Evolutionary conservation across 2,113 vertebrate species (phyloP), one percentile per base, ranked within the genome.

Genomic region (Saccopteryx leptura): DNA sequence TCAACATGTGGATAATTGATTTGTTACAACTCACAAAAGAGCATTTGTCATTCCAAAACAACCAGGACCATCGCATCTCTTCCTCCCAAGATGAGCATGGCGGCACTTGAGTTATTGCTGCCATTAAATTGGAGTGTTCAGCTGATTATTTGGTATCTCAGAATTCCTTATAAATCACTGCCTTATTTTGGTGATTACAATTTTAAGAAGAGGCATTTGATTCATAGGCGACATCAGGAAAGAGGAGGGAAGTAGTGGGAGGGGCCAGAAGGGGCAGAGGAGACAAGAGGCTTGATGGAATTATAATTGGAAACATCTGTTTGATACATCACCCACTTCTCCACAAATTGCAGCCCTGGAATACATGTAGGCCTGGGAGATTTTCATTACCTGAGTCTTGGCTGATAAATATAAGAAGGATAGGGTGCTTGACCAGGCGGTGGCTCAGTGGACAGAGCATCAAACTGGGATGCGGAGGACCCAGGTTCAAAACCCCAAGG

Each of bases 101-200:
- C 96, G 82, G 72, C 92, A 81, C 95, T 97, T 97, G 92, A 97
- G 95, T 98, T 97, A 98, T 90, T 86, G 94, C 92, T 95, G 82
- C 75, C 96, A 93, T 97, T 97, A 97, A 92, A 95, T 31, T 88
- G 94, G 95, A 96, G 95, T 96, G 80, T 94, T 93, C 1, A 1
- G 81, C 87, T 95, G 97, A 96, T 93, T 97, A 96, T 97, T 97
- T 95, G 94, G 91, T 96, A 93, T 96, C 97, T 96, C 81, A 91
- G 86, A 87, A 97, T 97, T 96, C 92, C 91, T 95, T 95, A 95
- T 93, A 97, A 96, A 98, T 97, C 94, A 97, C 74, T 4, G 1
- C 89, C 93, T 97, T 97, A 95, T 97, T 98, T 96, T 93, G 96
- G 93, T 97, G 92, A 97, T 97, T 97, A 96, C 91, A 94, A 96